These are phyloP conservation scores for Creontiades dilutus DNA, from an alignment of 2,888 invertebrate species.

Conservation along the genomic window DNA sequence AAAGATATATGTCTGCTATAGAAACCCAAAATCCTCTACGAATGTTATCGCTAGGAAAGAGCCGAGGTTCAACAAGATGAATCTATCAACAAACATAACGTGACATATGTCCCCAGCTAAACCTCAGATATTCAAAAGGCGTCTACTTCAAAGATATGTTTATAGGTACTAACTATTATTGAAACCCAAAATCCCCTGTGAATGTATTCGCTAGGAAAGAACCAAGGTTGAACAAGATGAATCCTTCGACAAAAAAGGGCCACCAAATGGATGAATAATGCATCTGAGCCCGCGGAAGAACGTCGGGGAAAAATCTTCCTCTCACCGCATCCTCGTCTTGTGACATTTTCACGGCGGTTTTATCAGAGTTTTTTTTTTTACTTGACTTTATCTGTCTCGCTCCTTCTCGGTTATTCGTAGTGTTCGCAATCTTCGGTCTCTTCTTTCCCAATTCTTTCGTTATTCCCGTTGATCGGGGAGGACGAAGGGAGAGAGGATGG, in stretches of 20 bases:
- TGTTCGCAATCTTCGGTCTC: constrained; percentile 25
- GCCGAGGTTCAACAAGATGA: too few species aligned
- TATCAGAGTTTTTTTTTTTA: neutral
- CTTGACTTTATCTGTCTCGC: neutral
- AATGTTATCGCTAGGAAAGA: too few species aligned
- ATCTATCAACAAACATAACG: too few species aligned
- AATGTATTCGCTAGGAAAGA: neutral
- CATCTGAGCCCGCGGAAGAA: neutral
- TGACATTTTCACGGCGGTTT: constrained; percentile 42
- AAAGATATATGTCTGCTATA: too few species aligned
- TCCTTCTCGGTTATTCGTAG: neutral
- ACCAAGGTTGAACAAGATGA: constrained; percentile 16
- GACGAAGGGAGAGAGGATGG: neutral
- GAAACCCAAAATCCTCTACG: too few species aligned
- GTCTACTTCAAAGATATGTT: neutral
- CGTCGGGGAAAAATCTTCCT: neutral
- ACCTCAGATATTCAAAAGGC: too few species aligned
- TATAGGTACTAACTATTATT: neutral
- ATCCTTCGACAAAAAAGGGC: neutral
- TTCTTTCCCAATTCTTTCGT: constrained; percentile 5
- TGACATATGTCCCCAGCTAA: too few species aligned
- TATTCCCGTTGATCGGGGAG: neutral
- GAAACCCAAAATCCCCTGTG: neutral
- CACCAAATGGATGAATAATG: constrained; percentile 23
- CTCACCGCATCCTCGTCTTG: neutral